phyloP scores from a whole-genome alignment of 2,113 vertebrate genomes.

The Myrmecophaga tridactyla region DNA sequence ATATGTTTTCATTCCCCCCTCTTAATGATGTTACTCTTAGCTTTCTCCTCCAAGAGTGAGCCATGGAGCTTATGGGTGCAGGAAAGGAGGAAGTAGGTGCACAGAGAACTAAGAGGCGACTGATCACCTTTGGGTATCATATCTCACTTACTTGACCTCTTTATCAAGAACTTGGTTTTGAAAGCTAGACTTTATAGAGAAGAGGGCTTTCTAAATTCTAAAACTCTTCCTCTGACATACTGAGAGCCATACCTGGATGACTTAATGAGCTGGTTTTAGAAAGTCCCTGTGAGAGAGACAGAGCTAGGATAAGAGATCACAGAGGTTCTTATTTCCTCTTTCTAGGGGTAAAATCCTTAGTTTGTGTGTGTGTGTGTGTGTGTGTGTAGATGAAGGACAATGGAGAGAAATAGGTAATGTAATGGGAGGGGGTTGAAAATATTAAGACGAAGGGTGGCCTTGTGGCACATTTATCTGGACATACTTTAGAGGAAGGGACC shows the following conservation, averaged over 20 bases:
- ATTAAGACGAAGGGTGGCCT: neutral
- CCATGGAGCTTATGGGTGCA: neutral
- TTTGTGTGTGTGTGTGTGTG: neutral
- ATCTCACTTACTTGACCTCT: neutral
- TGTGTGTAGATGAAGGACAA: neutral
- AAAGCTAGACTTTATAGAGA: neutral
- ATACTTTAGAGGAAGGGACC: neutral
- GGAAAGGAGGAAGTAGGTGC: neutral
- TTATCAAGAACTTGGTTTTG: neutral
- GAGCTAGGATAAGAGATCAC: neutral
- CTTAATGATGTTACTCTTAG: neutral
- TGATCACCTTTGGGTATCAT: neutral
- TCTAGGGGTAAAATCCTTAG: neutral
- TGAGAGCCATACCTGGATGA: neutral
- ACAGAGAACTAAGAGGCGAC: neutral
- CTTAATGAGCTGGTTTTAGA: neutral
- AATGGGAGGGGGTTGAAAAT: neutral
- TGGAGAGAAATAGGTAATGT: neutral
- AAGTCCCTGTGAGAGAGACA: neutral
- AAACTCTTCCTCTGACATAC: no score
- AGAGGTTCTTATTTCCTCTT: neutral
- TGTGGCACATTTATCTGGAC: neutral
- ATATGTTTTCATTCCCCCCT: neutral
- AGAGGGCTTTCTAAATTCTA: neutral
- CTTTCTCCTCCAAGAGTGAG: neutral